Evolutionary conservation across 37 sponge, comb jelly and placozoan species (phyloP).

Genomic region (Eunapius fragilis): DNA sequence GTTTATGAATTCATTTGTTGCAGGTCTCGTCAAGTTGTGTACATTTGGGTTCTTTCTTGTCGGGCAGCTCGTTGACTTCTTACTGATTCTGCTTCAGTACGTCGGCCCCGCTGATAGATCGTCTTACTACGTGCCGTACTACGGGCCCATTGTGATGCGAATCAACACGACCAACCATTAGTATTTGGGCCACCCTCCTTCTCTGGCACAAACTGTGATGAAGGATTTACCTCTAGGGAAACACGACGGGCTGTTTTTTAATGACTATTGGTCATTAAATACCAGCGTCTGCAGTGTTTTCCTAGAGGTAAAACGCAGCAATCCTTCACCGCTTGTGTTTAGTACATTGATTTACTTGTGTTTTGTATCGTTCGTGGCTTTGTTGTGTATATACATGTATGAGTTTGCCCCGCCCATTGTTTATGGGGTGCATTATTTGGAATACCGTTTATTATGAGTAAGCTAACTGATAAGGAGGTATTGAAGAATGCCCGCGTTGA

Average conservation of each 20-base stretch:
- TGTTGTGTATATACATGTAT: background rate
- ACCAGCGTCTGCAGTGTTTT: too few relatives aligned
- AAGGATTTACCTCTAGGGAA: too few relatives aligned
- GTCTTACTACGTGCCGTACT: slow-evolving; percentile 78
- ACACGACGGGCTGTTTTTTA: too few relatives aligned
- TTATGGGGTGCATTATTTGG: background rate
- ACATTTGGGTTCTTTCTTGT: slow-evolving; percentile 96
- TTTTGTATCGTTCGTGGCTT: too few relatives aligned
- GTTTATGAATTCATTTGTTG: background rate
- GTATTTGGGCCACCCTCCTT: too few relatives aligned
- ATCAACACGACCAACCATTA: slow-evolving; percentile 40
- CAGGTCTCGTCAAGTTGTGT: slow-evolving; percentile 92
- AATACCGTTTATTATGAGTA: slow-evolving; percentile 38
- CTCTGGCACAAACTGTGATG: too few relatives aligned
- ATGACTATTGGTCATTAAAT: too few relatives aligned
- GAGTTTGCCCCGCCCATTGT: slow-evolving; percentile 2
- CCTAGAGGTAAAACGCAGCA: too few relatives aligned
- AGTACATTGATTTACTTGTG: too few relatives aligned
- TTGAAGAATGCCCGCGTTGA: slow-evolving; percentile 48
- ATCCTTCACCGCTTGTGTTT: too few relatives aligned
- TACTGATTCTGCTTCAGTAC: slow-evolving; percentile 91
- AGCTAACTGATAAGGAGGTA: slow-evolving; percentile 43
- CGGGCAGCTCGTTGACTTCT: slow-evolving; percentile 91
- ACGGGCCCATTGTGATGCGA: slow-evolving; percentile 76
- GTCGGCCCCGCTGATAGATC: slow-evolving; percentile 95